These are phyloP conservation scores for Percina caprodes DNA, from an alignment of 2,113 vertebrate genomes.

Conservation along the genomic window DNA sequence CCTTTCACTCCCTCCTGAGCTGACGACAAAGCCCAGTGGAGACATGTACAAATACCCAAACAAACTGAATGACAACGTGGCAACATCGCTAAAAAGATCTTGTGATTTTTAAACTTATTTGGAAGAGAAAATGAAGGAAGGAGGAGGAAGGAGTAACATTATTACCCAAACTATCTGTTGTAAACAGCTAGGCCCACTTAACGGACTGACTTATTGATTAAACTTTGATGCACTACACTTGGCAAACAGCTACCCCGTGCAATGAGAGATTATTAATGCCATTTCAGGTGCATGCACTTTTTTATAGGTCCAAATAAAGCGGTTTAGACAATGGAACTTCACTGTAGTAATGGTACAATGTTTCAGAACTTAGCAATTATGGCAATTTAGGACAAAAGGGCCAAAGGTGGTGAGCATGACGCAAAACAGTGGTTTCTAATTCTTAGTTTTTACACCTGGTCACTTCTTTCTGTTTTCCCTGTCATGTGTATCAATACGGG, in stretches of 20 bases:
- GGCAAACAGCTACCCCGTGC: neutral
- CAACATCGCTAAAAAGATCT: neutral
- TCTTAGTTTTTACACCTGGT: neutral
- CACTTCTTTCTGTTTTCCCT: neutral
- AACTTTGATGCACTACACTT: neutral
- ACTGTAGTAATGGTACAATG: neutral
- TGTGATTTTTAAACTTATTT: neutral
- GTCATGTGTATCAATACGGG: neutral
- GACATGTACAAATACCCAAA: neutral
- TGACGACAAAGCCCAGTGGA: slow-evolving; percentile 31
- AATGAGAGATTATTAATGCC: neutral
- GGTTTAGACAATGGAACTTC: neutral
- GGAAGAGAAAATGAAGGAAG: neutral
- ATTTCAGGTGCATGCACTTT: neutral
- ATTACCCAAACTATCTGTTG: neutral
- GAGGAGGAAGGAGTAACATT: no score
- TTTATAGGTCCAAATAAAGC: neutral
- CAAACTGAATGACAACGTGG: neutral
- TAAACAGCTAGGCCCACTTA: neutral
- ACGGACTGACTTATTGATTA: neutral
- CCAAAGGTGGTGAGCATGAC: neutral
- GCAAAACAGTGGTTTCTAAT: neutral
- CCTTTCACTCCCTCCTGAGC: slow-evolving; percentile 51
- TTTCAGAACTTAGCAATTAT: neutral
- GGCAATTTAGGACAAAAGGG: neutral